Base-by-base conservation (phyloP, 2,113 vertebrate genomes). In the Propithecus coquereli region DNA sequence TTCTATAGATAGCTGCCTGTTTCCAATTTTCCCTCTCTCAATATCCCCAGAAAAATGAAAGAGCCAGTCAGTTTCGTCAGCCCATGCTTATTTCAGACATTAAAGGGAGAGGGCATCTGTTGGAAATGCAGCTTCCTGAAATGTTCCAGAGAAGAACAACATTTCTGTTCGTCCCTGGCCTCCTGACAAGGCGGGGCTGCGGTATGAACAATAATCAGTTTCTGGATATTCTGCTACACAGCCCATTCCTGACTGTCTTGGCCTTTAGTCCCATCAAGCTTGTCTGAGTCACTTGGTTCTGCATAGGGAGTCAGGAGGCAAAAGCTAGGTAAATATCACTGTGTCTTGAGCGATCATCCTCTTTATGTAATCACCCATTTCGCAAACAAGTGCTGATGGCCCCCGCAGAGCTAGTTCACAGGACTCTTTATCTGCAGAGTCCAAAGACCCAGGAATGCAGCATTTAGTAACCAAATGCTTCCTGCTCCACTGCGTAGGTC, bases 281-380 rank as follows among this genome's bases (percentile, higher is more conserved):
- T 43, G 5, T 71, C 91, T 68, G 76, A 86, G 70, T 71, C 63
- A 86, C 63, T 76, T 87, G 54, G 37, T 94, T 90, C 88, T 90
- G 45, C 30, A 8, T 17, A 77, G 68, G 43, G 79, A 93, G 37
- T 90, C 73, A 81, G 80, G n/a, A 94, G 71, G 73, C 80, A 95
- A 89, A 94, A 83, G 57, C 88, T 65, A 94, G 50, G 68, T 91
- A 95, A 97, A 96, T 88, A 97, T 93, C 96, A 96, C 61, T 6
- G 14, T 40, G 61, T 70, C 83, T 76, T 95, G 52, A 92, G 70
- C 47, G 52, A 97, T 85, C 94, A 79, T 66, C 52, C 59, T 85
- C 65, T 45, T 57, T 59, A 52, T 27, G 61, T 47, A 70, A 61
- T 8, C 71, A 70, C 45, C 25, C 25, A 50, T 59, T 96, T 93